phyloP scores from a whole-genome alignment of 2,888 invertebrate genomes.

The Mythimna impura region DNA sequence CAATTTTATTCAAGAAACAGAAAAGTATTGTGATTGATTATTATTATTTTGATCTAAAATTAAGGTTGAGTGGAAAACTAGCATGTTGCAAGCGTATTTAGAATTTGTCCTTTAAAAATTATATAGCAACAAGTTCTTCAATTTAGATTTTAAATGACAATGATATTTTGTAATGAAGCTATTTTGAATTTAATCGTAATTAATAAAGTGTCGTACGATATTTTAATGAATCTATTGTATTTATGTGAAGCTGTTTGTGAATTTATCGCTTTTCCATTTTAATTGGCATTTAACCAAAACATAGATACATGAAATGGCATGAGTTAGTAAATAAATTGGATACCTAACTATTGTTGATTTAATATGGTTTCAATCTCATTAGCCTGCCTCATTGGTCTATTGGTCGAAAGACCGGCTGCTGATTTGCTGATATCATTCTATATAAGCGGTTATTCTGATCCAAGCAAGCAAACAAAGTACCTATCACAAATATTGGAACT shows the following conservation, averaged over 20 bases:
- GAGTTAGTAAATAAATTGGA: no score
- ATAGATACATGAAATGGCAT: neutral
- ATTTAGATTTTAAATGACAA: neutral
- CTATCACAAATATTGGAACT: constrained; percentile 35
- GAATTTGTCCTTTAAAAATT: constrained; percentile 48
- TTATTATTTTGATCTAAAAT: neutral
- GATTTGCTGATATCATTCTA: constrained; percentile 28
- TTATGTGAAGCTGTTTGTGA: neutral
- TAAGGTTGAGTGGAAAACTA: constrained; percentile 16
- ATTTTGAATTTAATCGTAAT: constrained; percentile 1
- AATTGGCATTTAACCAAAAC: neutral
- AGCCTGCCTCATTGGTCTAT: constrained; percentile 53
- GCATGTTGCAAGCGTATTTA: constrained; percentile 25
- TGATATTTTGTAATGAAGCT: neutral
- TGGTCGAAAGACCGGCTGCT: constrained; percentile 51
- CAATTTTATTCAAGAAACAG: no score
- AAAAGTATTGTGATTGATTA: no score
- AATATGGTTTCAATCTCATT: constrained; percentile 19
- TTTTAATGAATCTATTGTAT: constrained; percentile 10
- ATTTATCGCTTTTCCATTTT: neutral
- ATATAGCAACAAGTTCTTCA: constrained; percentile 61
- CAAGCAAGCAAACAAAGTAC: neutral
- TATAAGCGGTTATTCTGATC: neutral
- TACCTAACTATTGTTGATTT: neutral
- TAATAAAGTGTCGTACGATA: neutral